phyloP scores from a whole-genome alignment of 2,797 vertebrate genomes.

The Chanos chanos region DNA sequence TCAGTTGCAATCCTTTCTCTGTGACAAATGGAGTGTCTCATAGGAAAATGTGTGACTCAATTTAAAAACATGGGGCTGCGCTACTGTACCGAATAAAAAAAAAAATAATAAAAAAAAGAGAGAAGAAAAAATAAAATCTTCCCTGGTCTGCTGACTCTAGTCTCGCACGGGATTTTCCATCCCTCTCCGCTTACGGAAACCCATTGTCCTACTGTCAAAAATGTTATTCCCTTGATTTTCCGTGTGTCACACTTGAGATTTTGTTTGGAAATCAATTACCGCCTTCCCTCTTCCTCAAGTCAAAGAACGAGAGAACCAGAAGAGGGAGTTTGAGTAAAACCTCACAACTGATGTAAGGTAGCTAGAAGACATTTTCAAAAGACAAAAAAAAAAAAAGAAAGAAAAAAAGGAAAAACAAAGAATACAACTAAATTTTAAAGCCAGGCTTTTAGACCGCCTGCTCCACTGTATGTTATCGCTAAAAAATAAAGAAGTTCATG shows the following conservation, averaged over 20 bases:
- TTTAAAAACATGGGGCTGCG: conserved; percentile 49
- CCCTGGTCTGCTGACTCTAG: conserved; percentile 31
- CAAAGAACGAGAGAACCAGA: not conserved
- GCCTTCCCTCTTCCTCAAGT: conserved; percentile 27
- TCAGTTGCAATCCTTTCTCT: conserved; percentile 65
- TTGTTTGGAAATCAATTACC: conserved; percentile 52
- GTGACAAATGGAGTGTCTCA: conserved; percentile 73
- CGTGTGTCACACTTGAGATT: conserved; percentile 46
- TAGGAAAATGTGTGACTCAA: conserved; percentile 59
- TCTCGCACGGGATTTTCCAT: conserved; percentile 23
- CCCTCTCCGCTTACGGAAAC: conserved; percentile 24
- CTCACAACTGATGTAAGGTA: conserved; percentile 1
- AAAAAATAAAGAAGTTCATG: no score
- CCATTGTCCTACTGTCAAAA: conserved; percentile 50
- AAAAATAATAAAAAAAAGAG: no score
- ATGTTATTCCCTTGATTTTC: conserved; percentile 39
- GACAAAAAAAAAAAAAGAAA: not conserved
- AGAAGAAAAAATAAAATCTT: no score
- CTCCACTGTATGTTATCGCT: no score
- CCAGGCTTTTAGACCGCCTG: no score
- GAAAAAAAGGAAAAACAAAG: not conserved
- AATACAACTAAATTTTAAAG: no score
- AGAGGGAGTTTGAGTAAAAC: not conserved
- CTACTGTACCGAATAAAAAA: conserved; percentile 51
- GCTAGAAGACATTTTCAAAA: not conserved